Percentiles rank a stretch among this genome's conserved stretches.
phyloP scores from a whole-genome alignment of 2,797 vertebrate genomes.

The Amblyraja radiata region DNA sequence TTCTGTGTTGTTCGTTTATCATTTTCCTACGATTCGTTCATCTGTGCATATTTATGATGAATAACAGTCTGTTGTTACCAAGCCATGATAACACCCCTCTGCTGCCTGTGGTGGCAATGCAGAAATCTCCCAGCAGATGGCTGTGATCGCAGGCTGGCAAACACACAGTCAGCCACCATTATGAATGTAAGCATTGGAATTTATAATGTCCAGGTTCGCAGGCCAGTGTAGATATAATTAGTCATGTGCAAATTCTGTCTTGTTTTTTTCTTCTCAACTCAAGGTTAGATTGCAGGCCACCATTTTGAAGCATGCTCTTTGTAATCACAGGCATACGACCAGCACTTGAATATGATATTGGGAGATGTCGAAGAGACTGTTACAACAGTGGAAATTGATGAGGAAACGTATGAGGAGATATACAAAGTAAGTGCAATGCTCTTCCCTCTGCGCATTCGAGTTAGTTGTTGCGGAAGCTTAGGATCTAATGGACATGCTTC shows the following conservation, averaged over 20 bases:
- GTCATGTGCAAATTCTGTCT: neutral
- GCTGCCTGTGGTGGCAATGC: neutral
- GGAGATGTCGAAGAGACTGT: constrained; percentile 97
- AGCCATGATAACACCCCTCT: too few species aligned
- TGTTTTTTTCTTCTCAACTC: neutral
- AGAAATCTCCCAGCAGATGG: neutral
- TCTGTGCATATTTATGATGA: neutral
- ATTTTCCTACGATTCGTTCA: neutral
- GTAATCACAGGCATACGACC: constrained; percentile 82
- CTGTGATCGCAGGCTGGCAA: neutral
- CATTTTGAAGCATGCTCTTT: neutral
- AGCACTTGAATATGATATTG: constrained; percentile 97
- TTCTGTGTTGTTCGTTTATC: neutral
- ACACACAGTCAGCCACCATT: neutral
- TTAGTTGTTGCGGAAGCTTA: neutral
- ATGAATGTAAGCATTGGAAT: neutral
- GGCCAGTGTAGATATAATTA: neutral
- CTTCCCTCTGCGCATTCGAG: too few species aligned
- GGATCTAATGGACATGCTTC: neutral
- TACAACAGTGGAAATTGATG: constrained; percentile 96
- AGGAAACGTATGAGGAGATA: constrained; percentile 96
- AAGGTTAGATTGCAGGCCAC: neutral
- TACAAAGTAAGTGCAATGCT: constrained; percentile 74
- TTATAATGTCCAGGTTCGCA: neutral
- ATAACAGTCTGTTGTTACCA: neutral